A percentile compares a stretch with the other conserved stretches of the same genome.
Evolutionary conservation across 1,140 invertebrate genomes (phyloP).

Genomic region (Orchestia grillus): DNA sequence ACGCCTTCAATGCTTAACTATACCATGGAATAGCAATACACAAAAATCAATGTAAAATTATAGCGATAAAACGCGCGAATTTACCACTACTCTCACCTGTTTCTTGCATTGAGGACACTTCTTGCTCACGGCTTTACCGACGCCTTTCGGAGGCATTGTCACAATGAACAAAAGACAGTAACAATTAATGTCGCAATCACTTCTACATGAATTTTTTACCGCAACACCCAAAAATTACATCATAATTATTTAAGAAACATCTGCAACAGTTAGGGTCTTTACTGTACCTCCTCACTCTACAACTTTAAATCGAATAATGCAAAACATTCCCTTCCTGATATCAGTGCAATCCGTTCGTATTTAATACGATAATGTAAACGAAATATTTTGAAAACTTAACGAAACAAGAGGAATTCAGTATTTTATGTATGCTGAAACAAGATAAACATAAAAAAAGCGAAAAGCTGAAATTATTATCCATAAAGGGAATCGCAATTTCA

Average conservation of each 20-base stretch:
- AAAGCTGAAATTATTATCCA: background rate
- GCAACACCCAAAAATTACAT: too few relatives aligned
- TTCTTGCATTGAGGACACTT: slow-evolving; percentile 42
- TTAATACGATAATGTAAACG: slow-evolving; percentile 54
- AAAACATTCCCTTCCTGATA: slow-evolving; percentile 56
- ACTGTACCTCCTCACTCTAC: background rate
- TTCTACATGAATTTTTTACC: too few relatives aligned
- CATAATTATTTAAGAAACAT: background rate
- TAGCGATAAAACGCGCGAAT: too few relatives aligned
- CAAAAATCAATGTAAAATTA: too few relatives aligned
- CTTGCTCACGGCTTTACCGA: slow-evolving; percentile 35
- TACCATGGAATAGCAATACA: too few relatives aligned
- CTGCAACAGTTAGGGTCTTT: background rate
- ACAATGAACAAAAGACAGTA: slow-evolving; percentile 42
- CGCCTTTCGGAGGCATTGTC: slow-evolving; percentile 41
- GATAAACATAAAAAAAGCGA: background rate
- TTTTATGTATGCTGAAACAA: background rate
- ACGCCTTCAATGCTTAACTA: too few relatives aligned
- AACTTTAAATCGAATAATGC: slow-evolving; percentile 54
- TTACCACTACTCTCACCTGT: background rate
- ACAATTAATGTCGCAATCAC: background rate
- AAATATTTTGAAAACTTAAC: slow-evolving; percentile 50
- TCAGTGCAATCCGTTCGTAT: slow-evolving; percentile 56
- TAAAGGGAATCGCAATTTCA: background rate
- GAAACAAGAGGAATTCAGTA: background rate